Evolutionary conservation across 2,888 invertebrate genomes (phyloP).

Genomic region (Hetaerina titia): DNA sequence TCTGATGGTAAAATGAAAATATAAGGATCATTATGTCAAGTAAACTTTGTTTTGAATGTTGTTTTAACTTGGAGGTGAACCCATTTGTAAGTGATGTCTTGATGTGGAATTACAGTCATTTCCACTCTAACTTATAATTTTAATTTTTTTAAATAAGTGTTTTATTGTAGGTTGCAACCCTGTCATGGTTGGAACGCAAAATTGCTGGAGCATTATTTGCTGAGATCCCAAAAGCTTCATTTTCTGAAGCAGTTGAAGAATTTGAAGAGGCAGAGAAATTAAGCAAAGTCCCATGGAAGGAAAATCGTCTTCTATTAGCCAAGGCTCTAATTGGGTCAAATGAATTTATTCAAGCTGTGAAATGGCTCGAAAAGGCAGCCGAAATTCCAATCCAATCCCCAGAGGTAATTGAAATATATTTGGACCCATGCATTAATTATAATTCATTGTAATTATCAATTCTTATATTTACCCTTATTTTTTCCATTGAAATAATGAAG

Average conservation of each 20-base stretch:
- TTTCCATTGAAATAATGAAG: background rate
- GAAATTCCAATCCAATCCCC: slow-evolving; percentile 72
- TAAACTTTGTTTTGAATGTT: too few relatives aligned
- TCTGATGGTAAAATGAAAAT: too few relatives aligned
- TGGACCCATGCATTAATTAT: background rate
- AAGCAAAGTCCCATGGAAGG: slow-evolving; percentile 79
- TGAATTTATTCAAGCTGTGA: slow-evolving; percentile 78
- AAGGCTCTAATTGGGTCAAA: slow-evolving; percentile 80
- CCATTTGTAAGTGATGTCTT: too few relatives aligned
- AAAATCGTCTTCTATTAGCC: slow-evolving; percentile 80
- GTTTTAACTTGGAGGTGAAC: too few relatives aligned
- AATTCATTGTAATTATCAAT: background rate
- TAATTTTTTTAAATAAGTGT: background rate
- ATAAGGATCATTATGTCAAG: too few relatives aligned
- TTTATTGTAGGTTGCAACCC: slow-evolving; percentile 78
- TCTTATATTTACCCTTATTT: background rate
- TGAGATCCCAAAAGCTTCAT: slow-evolving; percentile 82
- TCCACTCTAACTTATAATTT: too few relatives aligned
- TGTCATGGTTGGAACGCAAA: slow-evolving; percentile 84
- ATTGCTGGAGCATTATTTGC: slow-evolving; percentile 83
- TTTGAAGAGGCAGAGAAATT: slow-evolving; percentile 80
- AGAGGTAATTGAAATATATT: slow-evolving; percentile 72
- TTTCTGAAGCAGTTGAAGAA: slow-evolving; percentile 81
- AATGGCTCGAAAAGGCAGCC: slow-evolving; percentile 77
- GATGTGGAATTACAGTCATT: too few relatives aligned